Evolutionary conservation across 1,140 invertebrate species (phyloP), one percentile per base, ranked within the genome.

Genomic region (Zaprionus tsacasi): DNA sequence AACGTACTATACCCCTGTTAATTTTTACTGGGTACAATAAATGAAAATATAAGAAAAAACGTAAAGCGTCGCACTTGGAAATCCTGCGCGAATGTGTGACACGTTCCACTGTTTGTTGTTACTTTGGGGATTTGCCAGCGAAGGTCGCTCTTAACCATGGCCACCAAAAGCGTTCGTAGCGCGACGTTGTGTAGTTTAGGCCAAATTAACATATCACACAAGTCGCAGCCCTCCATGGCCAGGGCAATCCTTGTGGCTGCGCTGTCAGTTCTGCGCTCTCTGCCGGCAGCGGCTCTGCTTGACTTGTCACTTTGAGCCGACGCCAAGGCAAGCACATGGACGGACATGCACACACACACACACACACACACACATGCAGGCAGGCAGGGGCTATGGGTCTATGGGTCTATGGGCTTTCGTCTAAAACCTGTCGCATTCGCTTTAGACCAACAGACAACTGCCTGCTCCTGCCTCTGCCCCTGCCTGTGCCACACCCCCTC

Each of bases 191-290:
- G 81, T 83, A 85, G 81, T 83, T 83, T 83, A 85, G 81, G 66
- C 77, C 66, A 86, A 85, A 86, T 85, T 85, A 85, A 85, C 82
- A 85, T 85, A 85, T 85, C 82, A 61, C 82, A 81, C 60, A 86
- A 65, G 78, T 27, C 35, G 63, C 38, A 43, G 43, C 35, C 30
- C 35, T 66, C 35, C 30, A 25, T 66, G 21, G 52, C 54, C 36
- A 17, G 60, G 52, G 52, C 60, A 65, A 70, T 64, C 60, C 60
- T 64, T 38, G 52, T 64, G 60, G 40, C 61, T 75, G 78, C 71
- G 50, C 45, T 40, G 25, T 21, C 30, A 33, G 40, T 36, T 66
- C 65, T 66, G 21, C 36, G 21, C 21, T 21, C 21, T 21, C 21
- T 21, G 21, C 21, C 21, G 2, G 21, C 55, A 45, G 61, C 56